These are phyloP conservation scores for Caradrina kadenii DNA, from an alignment of 2,888 invertebrate species.

Conservation along the genomic window DNA sequence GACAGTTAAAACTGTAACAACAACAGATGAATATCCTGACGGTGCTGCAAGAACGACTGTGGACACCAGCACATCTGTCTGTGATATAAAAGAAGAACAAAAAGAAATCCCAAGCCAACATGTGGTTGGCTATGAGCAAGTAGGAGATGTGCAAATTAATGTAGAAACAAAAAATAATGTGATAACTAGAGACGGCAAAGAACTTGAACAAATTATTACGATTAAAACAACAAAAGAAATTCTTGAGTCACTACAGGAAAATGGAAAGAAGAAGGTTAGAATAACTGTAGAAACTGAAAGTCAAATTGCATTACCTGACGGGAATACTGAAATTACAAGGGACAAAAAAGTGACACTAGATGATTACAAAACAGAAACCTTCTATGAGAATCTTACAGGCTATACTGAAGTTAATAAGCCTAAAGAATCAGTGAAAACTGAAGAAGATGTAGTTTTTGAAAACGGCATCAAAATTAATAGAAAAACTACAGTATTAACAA, in stretches of 20 bases:
- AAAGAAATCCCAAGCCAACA: constrained; percentile 64
- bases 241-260: constrained; percentile 70
- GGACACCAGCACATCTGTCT: constrained; percentile 79
- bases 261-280: constrained; percentile 79
- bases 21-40: constrained; percentile 78
- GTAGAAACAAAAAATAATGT: constrained; percentile 78
- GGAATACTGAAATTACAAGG: constrained; percentile 82
- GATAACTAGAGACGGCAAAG: constrained; percentile 73
- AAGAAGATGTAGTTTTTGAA: constrained; percentile 74
- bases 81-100: constrained; percentile 71
- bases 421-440: constrained; percentile 72
- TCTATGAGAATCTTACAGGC: constrained; percentile 80
- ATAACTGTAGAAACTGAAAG: constrained; percentile 81
- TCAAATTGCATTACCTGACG: constrained; percentile 80
- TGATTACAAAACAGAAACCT: constrained; percentile 76
- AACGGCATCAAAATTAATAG: constrained; percentile 77
- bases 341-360: constrained; percentile 84
- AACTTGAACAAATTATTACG: constrained; percentile 80
- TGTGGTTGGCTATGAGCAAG: constrained; percentile 65
- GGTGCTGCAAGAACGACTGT: constrained; percentile 78
- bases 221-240: constrained; percentile 84
- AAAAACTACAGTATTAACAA: constrained; percentile 81
- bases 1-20: constrained; percentile 73
- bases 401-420: constrained; percentile 76
- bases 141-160: constrained; percentile 64